Percentiles rank a stretch among this genome's conserved stretches.
phyloP scores from a whole-genome alignment of 2,113 vertebrate species.

The Mirounga angustirostris region DNA sequence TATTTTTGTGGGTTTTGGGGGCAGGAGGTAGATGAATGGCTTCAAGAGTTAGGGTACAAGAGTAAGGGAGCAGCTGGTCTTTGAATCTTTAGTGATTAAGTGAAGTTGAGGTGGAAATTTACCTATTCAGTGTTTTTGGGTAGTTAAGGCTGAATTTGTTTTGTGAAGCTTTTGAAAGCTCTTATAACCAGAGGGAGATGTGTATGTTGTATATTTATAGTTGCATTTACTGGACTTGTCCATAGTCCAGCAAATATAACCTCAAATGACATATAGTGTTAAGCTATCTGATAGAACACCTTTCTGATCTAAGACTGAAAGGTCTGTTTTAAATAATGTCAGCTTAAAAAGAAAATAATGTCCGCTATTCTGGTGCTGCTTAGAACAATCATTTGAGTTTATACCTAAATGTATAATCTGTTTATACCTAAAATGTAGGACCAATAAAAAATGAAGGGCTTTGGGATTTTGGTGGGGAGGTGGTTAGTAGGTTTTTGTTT shows the following conservation, averaged over 20 bases:
- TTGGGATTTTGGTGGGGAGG: background rate
- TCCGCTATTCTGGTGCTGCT: background rate
- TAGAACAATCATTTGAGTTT: background rate
- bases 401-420: background rate
- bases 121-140: background rate
- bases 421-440: slow-evolving; percentile 16
- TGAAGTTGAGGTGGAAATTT: slow-evolving; percentile 9
- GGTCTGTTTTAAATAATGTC: slow-evolving; percentile 21
- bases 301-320: slow-evolving; percentile 38
- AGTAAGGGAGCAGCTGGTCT: background rate
- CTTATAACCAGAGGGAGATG: background rate
- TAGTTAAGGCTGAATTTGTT: background rate
- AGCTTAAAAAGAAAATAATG: background rate
- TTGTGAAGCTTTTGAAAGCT: slow-evolving; percentile 32
- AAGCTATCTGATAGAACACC: background rate
- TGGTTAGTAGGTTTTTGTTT: background rate
- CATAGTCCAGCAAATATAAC: background rate
- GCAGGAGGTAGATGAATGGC: background rate
- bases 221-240: slow-evolving; percentile 4
- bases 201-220: background rate
- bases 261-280: background rate
- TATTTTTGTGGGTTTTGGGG: background rate
- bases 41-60: background rate
- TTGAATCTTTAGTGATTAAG: background rate
- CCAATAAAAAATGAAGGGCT: background rate